phyloP scores from a whole-genome alignment of 2,797 vertebrate species.

The Odontamblyopus lacepedii region DNA sequence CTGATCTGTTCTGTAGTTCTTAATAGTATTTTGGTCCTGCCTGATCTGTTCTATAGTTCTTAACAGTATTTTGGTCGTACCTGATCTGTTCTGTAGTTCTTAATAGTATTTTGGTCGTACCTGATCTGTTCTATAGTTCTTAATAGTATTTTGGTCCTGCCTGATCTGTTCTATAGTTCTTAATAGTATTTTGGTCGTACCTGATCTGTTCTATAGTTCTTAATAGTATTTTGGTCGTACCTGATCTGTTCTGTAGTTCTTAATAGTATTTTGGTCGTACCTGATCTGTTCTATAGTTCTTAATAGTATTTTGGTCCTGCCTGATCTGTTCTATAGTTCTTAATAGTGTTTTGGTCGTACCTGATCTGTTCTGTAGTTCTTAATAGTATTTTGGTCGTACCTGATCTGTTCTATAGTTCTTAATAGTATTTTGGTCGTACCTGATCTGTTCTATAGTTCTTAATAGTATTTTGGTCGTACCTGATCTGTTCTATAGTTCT shows the following conservation, averaged over 20 bases:
- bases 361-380: constrained; percentile 48
- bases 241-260: constrained; percentile 47
- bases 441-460: constrained; percentile 48
- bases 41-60: constrained; percentile 47
- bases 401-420: constrained; percentile 47
- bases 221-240: constrained; percentile 49
- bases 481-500: constrained; percentile 47
- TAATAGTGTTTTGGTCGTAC: constrained; percentile 49
- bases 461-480: constrained; percentile 49
- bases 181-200: constrained; percentile 49
- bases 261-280: constrained; percentile 49
- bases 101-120: constrained; percentile 49
- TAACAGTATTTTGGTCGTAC: constrained; percentile 49
- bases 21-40: constrained; percentile 48
- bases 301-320: constrained; percentile 48
- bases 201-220: constrained; percentile 47
- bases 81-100: constrained; percentile 48
- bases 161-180: constrained; percentile 47
- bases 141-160: constrained; percentile 48
- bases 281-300: constrained; percentile 47
- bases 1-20: constrained; percentile 47
- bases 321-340: constrained; percentile 47
- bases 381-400: constrained; percentile 49
- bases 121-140: constrained; percentile 47
- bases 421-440: constrained; percentile 49